A percentile compares a stretch with the other conserved stretches of the same genome.
These are phyloP conservation scores for Boleophthalmus pectinirostris DNA, from an alignment of 2,113 vertebrate genomes.

Conservation along the genomic window DNA sequence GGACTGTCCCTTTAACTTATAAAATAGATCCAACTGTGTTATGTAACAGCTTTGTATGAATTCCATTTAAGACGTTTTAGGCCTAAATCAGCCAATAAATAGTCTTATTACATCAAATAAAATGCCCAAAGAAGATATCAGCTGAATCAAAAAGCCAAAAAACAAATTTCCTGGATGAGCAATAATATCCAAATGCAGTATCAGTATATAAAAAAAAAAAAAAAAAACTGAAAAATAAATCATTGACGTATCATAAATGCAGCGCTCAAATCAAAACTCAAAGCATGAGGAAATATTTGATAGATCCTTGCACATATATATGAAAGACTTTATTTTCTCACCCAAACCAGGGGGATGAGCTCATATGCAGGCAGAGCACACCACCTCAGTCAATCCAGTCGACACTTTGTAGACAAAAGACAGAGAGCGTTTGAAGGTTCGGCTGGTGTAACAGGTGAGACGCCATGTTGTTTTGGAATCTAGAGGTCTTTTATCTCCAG, in stretches of 20 bases:
- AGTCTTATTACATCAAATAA: no score
- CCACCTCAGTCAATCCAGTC: slow-evolving; percentile 16
- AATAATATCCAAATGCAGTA: no score
- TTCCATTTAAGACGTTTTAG: no score
- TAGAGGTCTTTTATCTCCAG: slow-evolving; percentile 56
- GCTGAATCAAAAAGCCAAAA: no score
- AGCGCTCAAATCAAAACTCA: background rate
- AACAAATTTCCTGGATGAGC: no score
- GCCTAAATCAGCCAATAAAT: no score
- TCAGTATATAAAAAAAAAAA: no score
- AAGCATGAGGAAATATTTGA: slow-evolving; percentile 3
- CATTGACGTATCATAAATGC: background rate
- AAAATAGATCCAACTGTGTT: no score
- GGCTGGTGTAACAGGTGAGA: slow-evolving; percentile 42
- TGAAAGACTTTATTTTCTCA: background rate
- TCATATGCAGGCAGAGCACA: slow-evolving; percentile 17
- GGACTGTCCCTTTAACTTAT: no score
- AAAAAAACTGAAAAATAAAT: background rate
- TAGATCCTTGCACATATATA: background rate
- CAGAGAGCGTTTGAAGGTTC: slow-evolving; percentile 58
- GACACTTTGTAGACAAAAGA: slow-evolving; percentile 60
- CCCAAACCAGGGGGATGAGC: background rate
- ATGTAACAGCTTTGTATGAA: no score
- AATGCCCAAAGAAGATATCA: no score
- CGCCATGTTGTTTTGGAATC: slow-evolving; percentile 51